Evolutionary conservation across 2,888 invertebrate species (phyloP), one percentile per base, ranked within the genome.

Genomic region (Apotomis capreana): DNA sequence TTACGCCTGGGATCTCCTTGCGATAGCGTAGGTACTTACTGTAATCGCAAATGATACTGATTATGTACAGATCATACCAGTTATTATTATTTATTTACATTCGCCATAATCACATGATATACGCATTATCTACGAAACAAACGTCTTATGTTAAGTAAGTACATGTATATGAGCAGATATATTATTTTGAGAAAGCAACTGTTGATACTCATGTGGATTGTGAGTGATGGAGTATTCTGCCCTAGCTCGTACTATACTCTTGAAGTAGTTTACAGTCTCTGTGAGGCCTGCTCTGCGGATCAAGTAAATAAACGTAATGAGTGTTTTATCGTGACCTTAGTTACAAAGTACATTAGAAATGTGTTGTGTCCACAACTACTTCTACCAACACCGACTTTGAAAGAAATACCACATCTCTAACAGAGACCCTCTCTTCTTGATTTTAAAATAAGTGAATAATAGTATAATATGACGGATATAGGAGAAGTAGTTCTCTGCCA

Each of bases 11-110:
- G 62, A 62, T 37, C 51, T 51, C 15, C 44, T 46, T 49, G 26
- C 46, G 49, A 51, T 51, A 62, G 49, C 49, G 36, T n/a, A 10
- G 9, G 52, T 15, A 60, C 46, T 49, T 6, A 36, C 37, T 36
- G n/a, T 15, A 46, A 55, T 15, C 44, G 64, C 55, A 46, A 65
- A 55, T 55, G 46, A 13, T 12, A n/a, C 64, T 55, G 64, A 65
- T 55, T 26, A 64, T 4, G 44, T 64, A 54, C 40, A 55, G 15
- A 55, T 10, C 9, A 36, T 12, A 12, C 40, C 9, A 26, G 15
- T 15, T 13, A 63, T 55, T 44, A 44, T 54, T 54, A 36, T 46
- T 55, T n/a, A 49, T n/a, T 59, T 46, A 46, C 44, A 12, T 55
- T n/a, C 55, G 10, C 44, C 15, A 55, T 65, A 55, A 65, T 65